Evolutionary conservation across 2,888 invertebrate species (phyloP), one percentile per base, ranked within the genome.

Genomic region (Chromoteleia sp.): DNA sequence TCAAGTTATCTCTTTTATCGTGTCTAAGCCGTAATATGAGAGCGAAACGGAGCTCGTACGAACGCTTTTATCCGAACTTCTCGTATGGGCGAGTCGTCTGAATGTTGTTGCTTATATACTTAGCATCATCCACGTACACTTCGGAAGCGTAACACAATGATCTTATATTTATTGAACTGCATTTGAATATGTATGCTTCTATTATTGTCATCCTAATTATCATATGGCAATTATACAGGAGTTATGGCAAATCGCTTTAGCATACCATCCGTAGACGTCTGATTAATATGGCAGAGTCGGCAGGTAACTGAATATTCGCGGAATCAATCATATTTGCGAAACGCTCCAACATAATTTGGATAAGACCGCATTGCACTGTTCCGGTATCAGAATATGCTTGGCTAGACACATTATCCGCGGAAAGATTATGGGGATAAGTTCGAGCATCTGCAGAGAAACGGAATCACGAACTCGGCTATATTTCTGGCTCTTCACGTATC

Each of bases 291-390:
- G 82, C 73, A 83, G 82, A 76, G 83, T 85, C 85, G 83, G 82
- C 79, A 81, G 82, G 83, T 81, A 84, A 67, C 83, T 78, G 83
- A 80, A 84, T 83, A 84, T 83, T 81, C 73, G 73, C 63, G 58
- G 84, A 86, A 86, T 86, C 86, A 86, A 87, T 86, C 85, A 86
- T 82, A 82, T 76, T 70, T 79, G 75, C 50, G 75, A 79, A 79
- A 54, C 54, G 82, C 43, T 76, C 71, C 79, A 45, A 52, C 68
- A 79, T 77, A 82, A 82, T 75, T 82, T 79, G 78, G 82, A 82
- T 78, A 78, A 82, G 78, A 65, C 75, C 75, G 70, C 70, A 71
- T 52, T 76, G 75, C 75, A 65, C 70, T 74, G 68, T 81, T 77
- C 59, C 81, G 68, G 81, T 74, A 81, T 77, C 77, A 78, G 78